Percentiles rank a stretch among this genome's conserved stretches.
Conservation (phyloP, 2,888 invertebrate species). For the Microctonus hyperodae region DNA sequence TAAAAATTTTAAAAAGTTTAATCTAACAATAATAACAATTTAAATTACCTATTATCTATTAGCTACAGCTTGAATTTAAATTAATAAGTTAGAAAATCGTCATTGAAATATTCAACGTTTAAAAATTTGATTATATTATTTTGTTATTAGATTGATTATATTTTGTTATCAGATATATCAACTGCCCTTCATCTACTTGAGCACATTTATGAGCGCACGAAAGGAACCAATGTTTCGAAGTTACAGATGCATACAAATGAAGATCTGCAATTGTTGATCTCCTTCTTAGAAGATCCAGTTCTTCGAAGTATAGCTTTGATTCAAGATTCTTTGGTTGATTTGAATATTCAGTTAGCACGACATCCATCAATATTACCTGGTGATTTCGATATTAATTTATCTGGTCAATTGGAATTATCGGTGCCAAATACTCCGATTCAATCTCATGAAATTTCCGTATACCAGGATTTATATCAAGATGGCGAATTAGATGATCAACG, state of each 20-base stretch:
- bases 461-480: slow-evolving; percentile 59
- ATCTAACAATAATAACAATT: too few species aligned
- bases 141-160: slow-evolving; percentile 60
- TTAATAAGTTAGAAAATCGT: too few species aligned
- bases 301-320: slow-evolving; percentile 89
- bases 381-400: slow-evolving; percentile 90
- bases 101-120: too few species aligned
- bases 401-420: slow-evolving; percentile 67
- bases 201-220: slow-evolving; percentile 85
- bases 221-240: slow-evolving; percentile 84
- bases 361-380: slow-evolving; percentile 93
- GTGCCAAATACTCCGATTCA: slow-evolving; percentile 57
- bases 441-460: slow-evolving; percentile 54
- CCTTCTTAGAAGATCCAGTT: slow-evolving; percentile 88
- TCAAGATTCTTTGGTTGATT: slow-evolving; percentile 87
- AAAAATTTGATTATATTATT: not conserved
- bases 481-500: slow-evolving; percentile 78
- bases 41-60: too few species aligned
- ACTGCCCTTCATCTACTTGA: slow-evolving; percentile 89
- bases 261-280: slow-evolving; percentile 83
- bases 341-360: slow-evolving; percentile 85
- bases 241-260: slow-evolving; percentile 77
- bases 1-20: too few species aligned
- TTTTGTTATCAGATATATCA: slow-evolving; percentile 74
- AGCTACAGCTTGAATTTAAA: too few species aligned